A percentile compares a stretch with the other conserved stretches of the same genome.
Conservation (phyloP, 2,888 invertebrate genomes). For the Leptogaster cylindrica region DNA sequence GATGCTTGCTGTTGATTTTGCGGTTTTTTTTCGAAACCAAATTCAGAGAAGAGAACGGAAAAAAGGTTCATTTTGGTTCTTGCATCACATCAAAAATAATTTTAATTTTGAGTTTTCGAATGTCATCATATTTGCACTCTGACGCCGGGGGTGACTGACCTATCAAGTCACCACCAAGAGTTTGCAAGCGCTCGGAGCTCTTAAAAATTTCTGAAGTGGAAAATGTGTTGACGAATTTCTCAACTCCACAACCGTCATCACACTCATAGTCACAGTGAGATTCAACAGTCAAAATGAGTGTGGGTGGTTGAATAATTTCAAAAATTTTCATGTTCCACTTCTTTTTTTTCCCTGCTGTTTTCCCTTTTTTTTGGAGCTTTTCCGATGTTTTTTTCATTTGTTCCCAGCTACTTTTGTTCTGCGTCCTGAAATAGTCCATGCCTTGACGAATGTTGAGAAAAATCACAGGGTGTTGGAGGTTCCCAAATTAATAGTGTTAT, state of each 20-base stretch:
- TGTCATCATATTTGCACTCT: constrained; percentile 28
- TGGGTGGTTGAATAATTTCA: constrained; percentile 25
- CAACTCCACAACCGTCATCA: constrained; percentile 8
- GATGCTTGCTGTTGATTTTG: too few species aligned
- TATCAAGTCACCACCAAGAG: constrained; percentile 24
- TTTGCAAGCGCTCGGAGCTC: constrained; percentile 15
- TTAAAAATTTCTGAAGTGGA: constrained; percentile 30
- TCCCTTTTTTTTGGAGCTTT: constrained; percentile 14
- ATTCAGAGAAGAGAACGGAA: too few species aligned
- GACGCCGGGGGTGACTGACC: constrained; percentile 19
- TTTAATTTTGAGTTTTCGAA: constrained; percentile 26
- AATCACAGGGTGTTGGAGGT: too few species aligned
- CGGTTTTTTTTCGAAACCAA: too few species aligned
- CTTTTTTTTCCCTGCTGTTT: too few species aligned
- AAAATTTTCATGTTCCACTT: neutral
- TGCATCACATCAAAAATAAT: too few species aligned
- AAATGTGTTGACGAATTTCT: constrained; percentile 37
- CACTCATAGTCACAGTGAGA: constrained; percentile 15
- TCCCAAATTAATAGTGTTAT: too few species aligned
- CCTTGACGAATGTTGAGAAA: too few species aligned
- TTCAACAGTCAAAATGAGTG: constrained; percentile 20
- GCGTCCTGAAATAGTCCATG: too few species aligned
- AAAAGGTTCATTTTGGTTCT: too few species aligned
- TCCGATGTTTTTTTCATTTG: constrained; percentile 13
- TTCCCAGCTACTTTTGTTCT: constrained; percentile 14